Percentiles rank a stretch among this genome's conserved stretches.
These are phyloP conservation scores for Gobionotothen gibberifrons DNA, from an alignment of 2,797 vertebrate species.

Conservation along the genomic window DNA sequence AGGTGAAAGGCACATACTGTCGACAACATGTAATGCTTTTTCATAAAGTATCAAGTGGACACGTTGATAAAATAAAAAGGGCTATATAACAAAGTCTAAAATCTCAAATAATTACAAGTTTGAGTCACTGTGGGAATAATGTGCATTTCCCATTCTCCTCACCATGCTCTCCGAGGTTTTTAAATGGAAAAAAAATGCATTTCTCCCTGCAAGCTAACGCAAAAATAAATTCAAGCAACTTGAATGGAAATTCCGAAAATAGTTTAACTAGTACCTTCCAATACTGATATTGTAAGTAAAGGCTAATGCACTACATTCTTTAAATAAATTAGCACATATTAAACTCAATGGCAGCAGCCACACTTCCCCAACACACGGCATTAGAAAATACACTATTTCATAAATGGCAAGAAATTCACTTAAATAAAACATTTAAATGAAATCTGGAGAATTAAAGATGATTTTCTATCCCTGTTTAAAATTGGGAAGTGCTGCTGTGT, in stretches of 20 bases:
- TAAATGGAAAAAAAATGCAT: neutral
- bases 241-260: constrained; percentile 39
- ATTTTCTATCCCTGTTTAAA: neutral
- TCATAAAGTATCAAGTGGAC: constrained; percentile 61
- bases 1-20: constrained; percentile 86
- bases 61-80: constrained; percentile 70
- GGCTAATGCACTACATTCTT: constrained; percentile 33
- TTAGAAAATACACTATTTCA: constrained; percentile 26
- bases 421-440: constrained; percentile 25
- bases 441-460: constrained; percentile 15
- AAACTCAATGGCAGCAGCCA: constrained; percentile 59
- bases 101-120: constrained; percentile 53
- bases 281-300: constrained; percentile 78
- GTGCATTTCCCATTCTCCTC: constrained; percentile 59
- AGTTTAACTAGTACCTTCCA: constrained; percentile 52
- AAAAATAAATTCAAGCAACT: constrained; percentile 35
- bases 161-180: constrained; percentile 35
- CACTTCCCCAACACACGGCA: constrained; percentile 5
- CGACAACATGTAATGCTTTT: constrained; percentile 56
- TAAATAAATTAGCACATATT: constrained; percentile 80
- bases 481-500: neutral
- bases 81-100: constrained; percentile 64
- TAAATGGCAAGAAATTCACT: constrained; percentile 29
- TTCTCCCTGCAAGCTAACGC: constrained; percentile 32
- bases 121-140: constrained; percentile 56